Evolutionary conservation across 2,113 vertebrate species (phyloP).

Genomic region (Benitochromis conjunctus): DNA sequence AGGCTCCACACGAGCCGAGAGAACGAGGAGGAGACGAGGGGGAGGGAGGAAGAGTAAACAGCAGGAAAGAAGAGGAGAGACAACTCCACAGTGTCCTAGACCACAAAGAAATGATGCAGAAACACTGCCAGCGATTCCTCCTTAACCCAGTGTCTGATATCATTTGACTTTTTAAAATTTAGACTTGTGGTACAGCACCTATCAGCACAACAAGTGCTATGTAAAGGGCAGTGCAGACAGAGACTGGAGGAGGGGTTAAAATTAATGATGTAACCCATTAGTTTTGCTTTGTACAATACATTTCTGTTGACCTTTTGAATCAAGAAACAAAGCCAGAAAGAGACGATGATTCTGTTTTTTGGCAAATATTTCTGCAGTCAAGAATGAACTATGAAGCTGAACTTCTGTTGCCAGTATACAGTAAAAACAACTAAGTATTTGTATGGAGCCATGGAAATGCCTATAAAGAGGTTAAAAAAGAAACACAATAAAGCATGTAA

Average conservation of each 20-base stretch:
- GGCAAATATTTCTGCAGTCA: neutral
- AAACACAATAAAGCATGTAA: neutral
- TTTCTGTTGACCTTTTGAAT: neutral
- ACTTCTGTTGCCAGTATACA: neutral
- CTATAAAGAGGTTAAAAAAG: neutral
- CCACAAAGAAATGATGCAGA: slow-evolving; percentile 14
- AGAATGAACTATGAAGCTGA: neutral
- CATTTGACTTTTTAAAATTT: neutral
- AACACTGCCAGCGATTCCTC: neutral
- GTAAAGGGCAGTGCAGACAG: neutral
- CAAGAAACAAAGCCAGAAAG: neutral
- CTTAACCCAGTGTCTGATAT: neutral
- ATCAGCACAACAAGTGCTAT: neutral
- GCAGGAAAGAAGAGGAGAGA: neutral
- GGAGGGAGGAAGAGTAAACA: neutral
- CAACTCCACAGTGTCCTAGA: neutral
- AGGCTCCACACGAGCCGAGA: slow-evolving; percentile 21
- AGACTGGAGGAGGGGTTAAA: neutral
- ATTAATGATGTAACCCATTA: neutral
- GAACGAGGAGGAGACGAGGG: neutral
- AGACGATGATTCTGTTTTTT: neutral
- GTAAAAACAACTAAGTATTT: neutral
- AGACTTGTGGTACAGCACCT: neutral
- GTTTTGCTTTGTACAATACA: neutral
- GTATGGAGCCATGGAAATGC: neutral